phyloP scores from a whole-genome alignment of 2,113 vertebrate species.

The Hydrolagus affinis region DNA sequence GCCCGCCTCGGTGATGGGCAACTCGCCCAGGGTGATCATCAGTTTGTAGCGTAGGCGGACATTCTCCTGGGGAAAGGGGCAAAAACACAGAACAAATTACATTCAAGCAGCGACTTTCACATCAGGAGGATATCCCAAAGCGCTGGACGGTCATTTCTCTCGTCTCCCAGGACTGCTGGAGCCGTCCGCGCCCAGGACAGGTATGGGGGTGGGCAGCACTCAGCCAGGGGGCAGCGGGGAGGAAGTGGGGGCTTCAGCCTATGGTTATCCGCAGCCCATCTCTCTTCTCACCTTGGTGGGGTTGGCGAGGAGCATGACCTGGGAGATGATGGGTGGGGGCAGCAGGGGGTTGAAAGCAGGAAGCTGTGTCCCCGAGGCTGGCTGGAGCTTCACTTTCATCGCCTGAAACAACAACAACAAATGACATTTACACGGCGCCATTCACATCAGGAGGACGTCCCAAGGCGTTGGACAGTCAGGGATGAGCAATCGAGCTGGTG shows the following conservation, averaged over 20 bases:
- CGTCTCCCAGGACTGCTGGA: no score
- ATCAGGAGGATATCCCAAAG: no score
- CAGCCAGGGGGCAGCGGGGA: no score
- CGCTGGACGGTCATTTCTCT: no score
- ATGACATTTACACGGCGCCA: background rate
- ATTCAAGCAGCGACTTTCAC: no score
- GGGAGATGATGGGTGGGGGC: constrained; percentile 65
- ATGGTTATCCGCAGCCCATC: background rate
- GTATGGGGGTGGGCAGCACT: no score
- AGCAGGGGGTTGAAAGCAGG: constrained; percentile 70
- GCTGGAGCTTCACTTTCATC: constrained; percentile 72
- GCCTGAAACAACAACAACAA: constrained; percentile 45
- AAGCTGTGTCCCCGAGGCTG: constrained; percentile 61
- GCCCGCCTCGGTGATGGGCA: constrained; percentile 53
- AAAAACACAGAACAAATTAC: background rate
- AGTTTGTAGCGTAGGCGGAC: constrained; percentile 67
- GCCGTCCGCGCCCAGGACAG: no score
- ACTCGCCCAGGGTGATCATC: constrained; percentile 55
- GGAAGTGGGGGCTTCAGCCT: no score
- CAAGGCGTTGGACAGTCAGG: no score
- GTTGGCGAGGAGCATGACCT: constrained; percentile 72
- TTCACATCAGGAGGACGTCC: no score
- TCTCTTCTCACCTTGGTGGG: constrained; percentile 57
- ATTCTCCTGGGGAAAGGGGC: constrained; percentile 49
- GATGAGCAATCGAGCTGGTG: no score